Base-by-base conservation (phyloP, 1,140 invertebrate genomes). In the Physella acuta region DNA sequence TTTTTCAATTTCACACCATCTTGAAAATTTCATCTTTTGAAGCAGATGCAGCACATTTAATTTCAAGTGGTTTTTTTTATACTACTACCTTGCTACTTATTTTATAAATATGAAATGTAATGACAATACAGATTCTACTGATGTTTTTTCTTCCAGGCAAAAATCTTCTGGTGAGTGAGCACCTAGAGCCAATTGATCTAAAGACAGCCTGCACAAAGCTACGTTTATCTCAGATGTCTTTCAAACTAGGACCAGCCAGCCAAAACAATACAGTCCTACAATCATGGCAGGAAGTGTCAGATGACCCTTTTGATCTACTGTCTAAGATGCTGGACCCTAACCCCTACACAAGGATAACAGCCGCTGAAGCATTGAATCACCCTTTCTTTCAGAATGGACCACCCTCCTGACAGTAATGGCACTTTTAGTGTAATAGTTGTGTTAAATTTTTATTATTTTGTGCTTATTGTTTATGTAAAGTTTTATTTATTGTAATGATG, bases 101-200 rank as follows among this genome's bases (percentile, higher is more conserved):
- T 31, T 60, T 24, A 33, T 30, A 17, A 20, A 36, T 20, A 36
- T 68, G 36, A 36, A 24, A 61, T n/a, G 20, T 5, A 30, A 51
- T 17, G 5, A 34, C 26, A 17, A 26, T 5, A 20, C 3, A 44
- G 11, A 17, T 44, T 20, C 44, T 17, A 59, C 5, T 3, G 20
- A 33, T 62, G 39, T 39, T 44, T 69, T 39, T 66, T 63, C 52
- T 77, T 76, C 26, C 75, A 87, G 86, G 85, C 33, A 88, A 89
- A 71, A 80, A 87, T 76, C 75, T 90, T 16, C 85, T 87, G 2
- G 87, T 88, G 39, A 88, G 85, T 75, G 86, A 88, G 68, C 78
- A 82, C 0, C 85, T 82, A 4, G 81, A 82, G 64, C 82, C 87
- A 2, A 56, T 90, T 0, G 86, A 90, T 76, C 70, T 90, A 24